Evolutionary conservation across 1,140 invertebrate species (phyloP).

Genomic region (Cheumatopsyche charites): DNA sequence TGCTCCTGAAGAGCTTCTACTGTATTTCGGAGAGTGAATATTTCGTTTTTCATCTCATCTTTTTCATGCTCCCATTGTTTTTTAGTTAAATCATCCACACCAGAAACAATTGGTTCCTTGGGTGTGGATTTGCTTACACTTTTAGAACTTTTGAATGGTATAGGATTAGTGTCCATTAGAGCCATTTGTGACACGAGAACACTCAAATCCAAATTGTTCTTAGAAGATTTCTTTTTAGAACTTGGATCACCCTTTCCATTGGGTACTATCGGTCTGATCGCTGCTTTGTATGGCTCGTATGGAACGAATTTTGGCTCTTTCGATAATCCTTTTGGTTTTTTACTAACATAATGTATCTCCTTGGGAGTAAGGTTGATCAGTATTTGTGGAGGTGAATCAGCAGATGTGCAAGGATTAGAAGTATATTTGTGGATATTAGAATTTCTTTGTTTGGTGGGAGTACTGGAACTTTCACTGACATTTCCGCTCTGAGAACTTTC

Average conservation of each 20-base stretch:
- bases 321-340: slow-evolving; percentile 50
- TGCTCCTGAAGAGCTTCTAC: slow-evolving; percentile 59
- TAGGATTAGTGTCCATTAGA: slow-evolving; percentile 63
- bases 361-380: slow-evolving; percentile 44
- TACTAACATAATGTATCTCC: slow-evolving; percentile 44
- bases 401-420: background rate
- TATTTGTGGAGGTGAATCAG: slow-evolving; percentile 16
- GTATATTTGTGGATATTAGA: too few species aligned
- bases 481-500: slow-evolving; percentile 52
- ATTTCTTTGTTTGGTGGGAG: background rate
- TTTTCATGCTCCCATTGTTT: slow-evolving; percentile 50
- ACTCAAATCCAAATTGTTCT: slow-evolving; percentile 74
- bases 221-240: slow-evolving; percentile 57
- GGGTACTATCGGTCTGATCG: slow-evolving; percentile 77
- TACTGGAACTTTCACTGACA: slow-evolving; percentile 1
- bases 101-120: slow-evolving; percentile 47
- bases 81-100: slow-evolving; percentile 42
- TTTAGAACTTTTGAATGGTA: slow-evolving; percentile 56
- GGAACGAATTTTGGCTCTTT: slow-evolving; percentile 86
- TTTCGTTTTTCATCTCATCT: slow-evolving; percentile 54
- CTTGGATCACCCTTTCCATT: slow-evolving; percentile 55
- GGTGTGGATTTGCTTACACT: slow-evolving; percentile 63
- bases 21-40: slow-evolving; percentile 52
- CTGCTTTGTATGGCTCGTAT: slow-evolving; percentile 87
- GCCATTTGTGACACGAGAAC: slow-evolving; percentile 72